phyloP scores from a whole-genome alignment of 2,797 vertebrate species.

The Tragopan temminckii region DNA sequence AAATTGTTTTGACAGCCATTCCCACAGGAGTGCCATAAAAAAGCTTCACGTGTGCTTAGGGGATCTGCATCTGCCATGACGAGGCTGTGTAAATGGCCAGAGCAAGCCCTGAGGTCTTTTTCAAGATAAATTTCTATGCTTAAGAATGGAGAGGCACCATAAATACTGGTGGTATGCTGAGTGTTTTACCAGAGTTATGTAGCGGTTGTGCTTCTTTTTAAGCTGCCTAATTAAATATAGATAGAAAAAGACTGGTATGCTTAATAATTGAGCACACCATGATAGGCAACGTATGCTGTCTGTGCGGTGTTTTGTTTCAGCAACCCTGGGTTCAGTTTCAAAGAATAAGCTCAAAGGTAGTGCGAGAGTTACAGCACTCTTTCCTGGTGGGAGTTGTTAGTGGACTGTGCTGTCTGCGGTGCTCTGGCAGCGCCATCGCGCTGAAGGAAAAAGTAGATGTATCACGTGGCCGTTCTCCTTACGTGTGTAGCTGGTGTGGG shows the following conservation, averaged over 20 bases:
- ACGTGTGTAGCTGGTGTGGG: background rate
- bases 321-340: background rate
- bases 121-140: background rate
- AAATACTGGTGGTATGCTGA: background rate
- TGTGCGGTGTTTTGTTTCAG: background rate
- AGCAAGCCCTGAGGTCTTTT: background rate
- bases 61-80: background rate
- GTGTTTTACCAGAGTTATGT: background rate
- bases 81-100: background rate
- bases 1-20: background rate
- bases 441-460: rapidly evolving
- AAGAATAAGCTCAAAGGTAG: background rate
- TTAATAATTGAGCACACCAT: background rate
- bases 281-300: too few relatives aligned
- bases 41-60: background rate
- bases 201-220: background rate
- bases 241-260: background rate
- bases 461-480: background rate
- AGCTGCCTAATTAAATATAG: background rate
- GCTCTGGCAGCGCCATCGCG: background rate
- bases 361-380: background rate
- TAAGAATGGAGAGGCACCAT: background rate
- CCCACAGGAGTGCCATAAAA: background rate
- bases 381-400: background rate
- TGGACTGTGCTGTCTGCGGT: background rate